phyloP scores from a whole-genome alignment of 2,888 invertebrate genomes.

The Aporophyla nigra region DNA sequence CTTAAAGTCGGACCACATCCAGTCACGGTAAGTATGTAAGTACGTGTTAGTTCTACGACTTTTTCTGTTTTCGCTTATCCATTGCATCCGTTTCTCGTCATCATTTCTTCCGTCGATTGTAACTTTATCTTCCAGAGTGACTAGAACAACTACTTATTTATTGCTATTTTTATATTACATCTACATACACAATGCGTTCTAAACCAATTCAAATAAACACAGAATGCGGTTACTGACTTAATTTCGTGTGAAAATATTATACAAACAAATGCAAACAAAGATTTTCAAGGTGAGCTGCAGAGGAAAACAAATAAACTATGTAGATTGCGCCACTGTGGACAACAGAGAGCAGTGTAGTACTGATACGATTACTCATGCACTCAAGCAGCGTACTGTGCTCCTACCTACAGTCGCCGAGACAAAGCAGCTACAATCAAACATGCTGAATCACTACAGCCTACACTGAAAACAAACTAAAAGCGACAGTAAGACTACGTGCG shows the following conservation, averaged over 20 bases:
- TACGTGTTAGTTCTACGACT: constrained; percentile 17
- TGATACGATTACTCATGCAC: constrained; percentile 19
- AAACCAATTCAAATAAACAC: neutral
- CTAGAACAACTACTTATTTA: neutral
- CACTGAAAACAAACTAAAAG: constrained; percentile 9
- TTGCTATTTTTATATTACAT: constrained; percentile 2
- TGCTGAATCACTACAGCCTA: neutral
- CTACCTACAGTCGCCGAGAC: neutral
- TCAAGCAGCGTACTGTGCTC: neutral
- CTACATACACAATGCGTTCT: constrained; percentile 12
- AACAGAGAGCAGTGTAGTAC: neutral
- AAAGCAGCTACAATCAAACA: constrained; percentile 22
- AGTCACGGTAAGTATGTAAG: constrained; percentile 17
- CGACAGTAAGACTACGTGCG: constrained; percentile 15
- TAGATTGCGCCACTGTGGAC: neutral
- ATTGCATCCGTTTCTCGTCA: neutral
- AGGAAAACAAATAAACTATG: neutral
- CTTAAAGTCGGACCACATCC: constrained; percentile 20
- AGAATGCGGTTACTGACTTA: neutral
- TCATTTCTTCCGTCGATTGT: neutral
- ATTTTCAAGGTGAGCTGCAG: constrained; percentile 11
- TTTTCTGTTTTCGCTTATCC: constrained; percentile 12
- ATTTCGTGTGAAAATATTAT: neutral
- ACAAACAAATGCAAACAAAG: neutral
- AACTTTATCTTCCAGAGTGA: neutral